Conservation (phyloP, 2,797 vertebrate species). For the Gymnothorax reevesii region DNA sequence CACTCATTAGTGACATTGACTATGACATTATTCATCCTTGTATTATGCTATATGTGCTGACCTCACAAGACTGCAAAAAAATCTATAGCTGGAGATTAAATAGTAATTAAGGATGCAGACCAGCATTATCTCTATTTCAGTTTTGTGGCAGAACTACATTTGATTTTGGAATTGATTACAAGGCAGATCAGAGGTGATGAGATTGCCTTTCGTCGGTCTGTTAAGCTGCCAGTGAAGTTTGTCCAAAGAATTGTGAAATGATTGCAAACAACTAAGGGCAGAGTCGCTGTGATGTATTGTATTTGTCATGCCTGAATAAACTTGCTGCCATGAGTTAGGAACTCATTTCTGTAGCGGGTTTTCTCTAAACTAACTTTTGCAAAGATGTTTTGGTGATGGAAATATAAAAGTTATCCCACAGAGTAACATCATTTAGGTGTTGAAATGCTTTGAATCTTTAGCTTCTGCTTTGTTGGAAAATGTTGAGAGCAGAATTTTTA, state of each 20-base stretch:
- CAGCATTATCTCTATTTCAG: conserved; percentile 13
- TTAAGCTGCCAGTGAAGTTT: not conserved
- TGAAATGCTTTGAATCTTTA: not conserved
- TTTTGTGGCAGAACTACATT: not conserved
- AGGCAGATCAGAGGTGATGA: not conserved
- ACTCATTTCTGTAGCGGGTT: not conserved
- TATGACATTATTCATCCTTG: conserved; percentile 10
- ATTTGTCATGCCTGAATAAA: not conserved
- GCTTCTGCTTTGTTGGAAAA: not conserved
- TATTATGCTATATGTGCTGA: not conserved
- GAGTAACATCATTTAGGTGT: not conserved
- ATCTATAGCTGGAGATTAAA: conserved; percentile 4
- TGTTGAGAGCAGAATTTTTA: not conserved
- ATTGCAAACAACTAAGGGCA: not conserved
- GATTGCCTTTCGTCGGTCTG: not conserved
- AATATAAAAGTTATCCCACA: not conserved
- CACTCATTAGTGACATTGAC: not conserved
- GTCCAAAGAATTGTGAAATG: not conserved
- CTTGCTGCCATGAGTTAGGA: not conserved
- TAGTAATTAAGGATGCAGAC: not conserved
- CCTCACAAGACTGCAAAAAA: not conserved
- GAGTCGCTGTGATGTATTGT: not conserved
- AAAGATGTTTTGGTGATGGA: not conserved
- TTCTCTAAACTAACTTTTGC: not conserved
- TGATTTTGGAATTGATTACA: conserved; percentile 8